phyloP scores from a whole-genome alignment of 2,113 vertebrate genomes.

The Hyperopisus bebe region DNA sequence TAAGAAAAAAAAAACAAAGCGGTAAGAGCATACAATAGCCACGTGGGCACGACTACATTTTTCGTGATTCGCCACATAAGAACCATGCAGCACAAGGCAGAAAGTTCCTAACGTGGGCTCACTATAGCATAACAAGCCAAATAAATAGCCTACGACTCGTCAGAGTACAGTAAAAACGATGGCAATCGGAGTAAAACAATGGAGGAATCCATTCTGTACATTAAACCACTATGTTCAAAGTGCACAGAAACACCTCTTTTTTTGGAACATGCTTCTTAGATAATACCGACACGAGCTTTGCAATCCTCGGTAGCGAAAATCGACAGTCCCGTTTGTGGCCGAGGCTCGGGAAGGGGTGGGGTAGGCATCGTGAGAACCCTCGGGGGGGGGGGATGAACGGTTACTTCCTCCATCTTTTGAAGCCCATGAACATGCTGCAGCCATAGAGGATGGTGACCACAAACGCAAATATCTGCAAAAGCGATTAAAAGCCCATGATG shows the following conservation, averaged over 20 bases:
- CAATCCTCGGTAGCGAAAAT: conserved; percentile 1
- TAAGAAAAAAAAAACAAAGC: not conserved
- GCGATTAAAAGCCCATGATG: not conserved
- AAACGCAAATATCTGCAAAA: conserved; percentile 59
- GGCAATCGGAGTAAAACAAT: not conserved
- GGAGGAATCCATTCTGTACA: not conserved
- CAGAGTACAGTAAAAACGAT: not conserved
- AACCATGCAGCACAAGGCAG: not conserved
- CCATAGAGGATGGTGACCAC: conserved; percentile 59
- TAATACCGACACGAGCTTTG: not conserved
- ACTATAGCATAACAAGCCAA: not conserved
- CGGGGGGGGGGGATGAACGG: not conserved
- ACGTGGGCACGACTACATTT: not conserved
- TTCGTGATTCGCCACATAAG: not conserved
- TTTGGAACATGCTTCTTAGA: not conserved
- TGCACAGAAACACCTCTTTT: not conserved
- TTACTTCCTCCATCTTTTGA: conserved; percentile 60
- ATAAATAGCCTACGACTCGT: not conserved
- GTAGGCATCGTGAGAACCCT: not conserved
- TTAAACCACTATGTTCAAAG: not conserved
- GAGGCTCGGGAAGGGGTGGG: not conserved
- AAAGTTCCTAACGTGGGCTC: not conserved
- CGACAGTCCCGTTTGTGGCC: not conserved
- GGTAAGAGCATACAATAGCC: not conserved
- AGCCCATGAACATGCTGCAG: conserved; percentile 66